Evolutionary conservation across 2,888 invertebrate genomes (phyloP), one percentile per base, ranked within the genome.

Genomic region (Drosophila siamana): DNA sequence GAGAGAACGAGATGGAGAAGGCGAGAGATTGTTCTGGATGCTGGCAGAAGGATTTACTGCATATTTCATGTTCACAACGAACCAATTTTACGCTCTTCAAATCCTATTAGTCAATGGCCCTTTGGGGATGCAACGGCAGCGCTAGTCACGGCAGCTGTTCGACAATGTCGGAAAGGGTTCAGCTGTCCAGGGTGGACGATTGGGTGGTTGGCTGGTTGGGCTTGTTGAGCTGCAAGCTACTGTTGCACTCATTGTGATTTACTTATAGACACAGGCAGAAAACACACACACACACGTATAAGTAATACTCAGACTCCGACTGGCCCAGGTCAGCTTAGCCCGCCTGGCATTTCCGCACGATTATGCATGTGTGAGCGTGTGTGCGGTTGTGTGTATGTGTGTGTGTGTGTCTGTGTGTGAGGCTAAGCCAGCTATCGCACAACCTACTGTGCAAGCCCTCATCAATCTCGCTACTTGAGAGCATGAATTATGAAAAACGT

Each of bases 31-130:
- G 59, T 68, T 72, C 69, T 66, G 75, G 66, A 69, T 74, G 79
- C 83, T 74, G 74, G 86, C 86, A 84, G 78, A 92, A 91, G 92
- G 92, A 92, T 92, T 91, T 91, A 91, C 91, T 92, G 91, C 92
- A 92, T 92, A 91, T 92, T 92, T 92, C 90, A 92, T 91, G 92
- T 92, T 91, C 92, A 91, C 92, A 92, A 90, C 91, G 92, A 92
- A 92, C 92, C 92, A 92, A 92, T 92, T 92, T 92, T 92, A 92
- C 92, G 92, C 92, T 92, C 91, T 92, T 92, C 92, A 92, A 92
- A 92, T 92, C 92, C 92, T 91, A 92, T 92, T 92, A 92, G 92
- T 92, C 91, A 91, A 90, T 90, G 90, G 83, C 85, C 91, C 90
- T 85, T 85, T 87, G 87, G 89, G 89, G 87, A 81, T 84, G 88